These are phyloP conservation scores for Orchestia grillus DNA, from an alignment of 1,140 invertebrate genomes.

Conservation along the genomic window DNA sequence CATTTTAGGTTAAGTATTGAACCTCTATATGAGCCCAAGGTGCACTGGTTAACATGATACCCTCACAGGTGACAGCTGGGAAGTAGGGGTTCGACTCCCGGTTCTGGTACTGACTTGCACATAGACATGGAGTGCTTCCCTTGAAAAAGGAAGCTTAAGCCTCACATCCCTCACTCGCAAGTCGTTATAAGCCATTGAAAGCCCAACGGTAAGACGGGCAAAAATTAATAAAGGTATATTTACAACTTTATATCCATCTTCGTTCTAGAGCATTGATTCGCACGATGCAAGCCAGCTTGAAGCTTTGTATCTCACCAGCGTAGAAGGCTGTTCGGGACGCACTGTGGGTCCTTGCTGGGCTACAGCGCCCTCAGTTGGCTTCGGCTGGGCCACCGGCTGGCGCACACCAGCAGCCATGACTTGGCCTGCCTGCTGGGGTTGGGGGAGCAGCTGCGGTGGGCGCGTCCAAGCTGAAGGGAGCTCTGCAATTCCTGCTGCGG, in stretches of 20 bases:
- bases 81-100: too few relatives aligned
- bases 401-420: background rate
- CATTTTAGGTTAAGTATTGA: too few relatives aligned
- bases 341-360: background rate
- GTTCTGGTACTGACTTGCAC: too few relatives aligned
- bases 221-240: background rate
- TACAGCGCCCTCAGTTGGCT: background rate
- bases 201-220: background rate
- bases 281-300: background rate
- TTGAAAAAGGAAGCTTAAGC: too few relatives aligned
- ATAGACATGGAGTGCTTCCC: too few relatives aligned
- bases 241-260: too few relatives aligned
- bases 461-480: background rate
- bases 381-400: background rate
- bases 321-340: background rate
- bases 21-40: too few relatives aligned
- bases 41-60: too few relatives aligned
- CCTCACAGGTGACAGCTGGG: too few relatives aligned
- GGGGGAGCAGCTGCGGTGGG: background rate
- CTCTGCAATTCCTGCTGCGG: background rate
- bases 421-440: background rate
- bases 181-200: background rate
- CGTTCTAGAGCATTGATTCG: too few relatives aligned
- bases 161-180: too few relatives aligned
- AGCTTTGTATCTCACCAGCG: background rate